Evolutionary conservation across 2,888 invertebrate species (phyloP).

Genomic region (Plagodis pulveraria): DNA sequence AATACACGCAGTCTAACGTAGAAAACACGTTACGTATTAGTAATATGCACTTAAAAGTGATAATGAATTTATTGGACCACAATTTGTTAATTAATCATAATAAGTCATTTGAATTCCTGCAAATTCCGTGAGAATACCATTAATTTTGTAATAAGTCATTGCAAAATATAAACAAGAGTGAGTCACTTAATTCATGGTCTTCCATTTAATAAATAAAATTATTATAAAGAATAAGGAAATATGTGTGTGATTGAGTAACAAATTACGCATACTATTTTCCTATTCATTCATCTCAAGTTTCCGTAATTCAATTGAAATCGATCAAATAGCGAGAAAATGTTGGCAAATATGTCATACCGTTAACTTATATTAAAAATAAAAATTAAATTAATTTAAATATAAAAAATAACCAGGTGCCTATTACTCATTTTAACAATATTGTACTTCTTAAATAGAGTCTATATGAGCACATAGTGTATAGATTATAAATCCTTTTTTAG

Average conservation of each 20-base stretch:
- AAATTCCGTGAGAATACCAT: slow-evolving; percentile 33
- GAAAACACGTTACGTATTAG: slow-evolving; percentile 12
- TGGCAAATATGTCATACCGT: background rate
- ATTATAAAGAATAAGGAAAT: slow-evolving; percentile 21
- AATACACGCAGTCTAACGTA: slow-evolving; percentile 3
- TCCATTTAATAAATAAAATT: slow-evolving; percentile 27
- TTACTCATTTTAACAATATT: too few relatives aligned
- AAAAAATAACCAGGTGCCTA: too few relatives aligned
- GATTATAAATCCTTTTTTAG: too few relatives aligned
- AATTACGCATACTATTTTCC: slow-evolving; percentile 30
- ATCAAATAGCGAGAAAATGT: background rate
- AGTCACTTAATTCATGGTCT: slow-evolving; percentile 34
- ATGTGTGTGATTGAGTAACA: slow-evolving; percentile 13
- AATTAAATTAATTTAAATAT: too few relatives aligned
- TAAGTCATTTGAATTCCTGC: slow-evolving; percentile 35
- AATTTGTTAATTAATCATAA: slow-evolving; percentile 24
- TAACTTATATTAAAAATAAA: too few relatives aligned
- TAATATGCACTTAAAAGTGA: slow-evolving; percentile 22
- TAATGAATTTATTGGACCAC: slow-evolving; percentile 15
- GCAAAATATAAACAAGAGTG: slow-evolving; percentile 31
- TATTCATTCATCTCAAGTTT: slow-evolving; percentile 40
- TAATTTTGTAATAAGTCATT: slow-evolving; percentile 23
- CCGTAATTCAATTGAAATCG: slow-evolving; percentile 26
- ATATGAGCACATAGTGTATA: too few relatives aligned
- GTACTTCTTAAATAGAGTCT: too few relatives aligned